Conservation (phyloP, 2,888 invertebrate genomes). For the Drosophila formosana region DNA sequence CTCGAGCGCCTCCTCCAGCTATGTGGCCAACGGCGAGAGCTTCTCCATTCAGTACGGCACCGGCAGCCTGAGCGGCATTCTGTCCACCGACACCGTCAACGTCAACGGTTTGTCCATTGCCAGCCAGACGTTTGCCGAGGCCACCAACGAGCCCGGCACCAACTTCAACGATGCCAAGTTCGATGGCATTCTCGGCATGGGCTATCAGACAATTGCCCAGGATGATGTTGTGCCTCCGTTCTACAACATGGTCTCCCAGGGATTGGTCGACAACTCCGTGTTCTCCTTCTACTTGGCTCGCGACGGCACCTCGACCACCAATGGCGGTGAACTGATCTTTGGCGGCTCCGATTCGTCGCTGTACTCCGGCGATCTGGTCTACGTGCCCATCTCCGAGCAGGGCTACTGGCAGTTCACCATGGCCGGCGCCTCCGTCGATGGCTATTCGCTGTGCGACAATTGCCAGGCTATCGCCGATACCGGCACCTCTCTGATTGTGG, state of each 20-base stretch:
- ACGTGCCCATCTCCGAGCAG: conserved; percentile 92
- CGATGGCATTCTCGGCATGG: conserved; percentile 98
- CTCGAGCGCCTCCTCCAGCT: conserved; percentile 91
- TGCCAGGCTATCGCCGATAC: conserved; percentile 94
- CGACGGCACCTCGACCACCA: conserved; percentile 85
- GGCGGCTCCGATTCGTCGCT: conserved; percentile 96
- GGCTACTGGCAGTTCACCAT: conserved; percentile 98
- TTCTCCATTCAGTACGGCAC: conserved; percentile 97
- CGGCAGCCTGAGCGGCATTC: conserved; percentile 96
- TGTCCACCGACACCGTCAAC: conserved; percentile 94
- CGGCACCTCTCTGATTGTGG: conserved; percentile 97
- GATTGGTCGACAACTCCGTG: conserved; percentile 88
- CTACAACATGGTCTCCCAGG: conserved; percentile 94
- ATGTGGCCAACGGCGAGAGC: conserved; percentile 93
- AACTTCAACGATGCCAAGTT: conserved; percentile 98
- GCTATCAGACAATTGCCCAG: conserved; percentile 93
- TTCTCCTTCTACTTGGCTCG: conserved; percentile 96
- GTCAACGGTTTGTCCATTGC: conserved; percentile 89
- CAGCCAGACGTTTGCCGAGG: conserved; percentile 97
- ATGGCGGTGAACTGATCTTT: conserved; percentile 92
- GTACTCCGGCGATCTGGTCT: conserved; percentile 88
- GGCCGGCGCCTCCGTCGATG: conserved; percentile 88
- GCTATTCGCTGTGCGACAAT: conserved; percentile 85
- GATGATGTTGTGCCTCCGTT: conserved; percentile 95
- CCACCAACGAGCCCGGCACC: conserved; percentile 95